Base-by-base conservation (phyloP, 2,113 vertebrate species). In the Tyto alba region DNA sequence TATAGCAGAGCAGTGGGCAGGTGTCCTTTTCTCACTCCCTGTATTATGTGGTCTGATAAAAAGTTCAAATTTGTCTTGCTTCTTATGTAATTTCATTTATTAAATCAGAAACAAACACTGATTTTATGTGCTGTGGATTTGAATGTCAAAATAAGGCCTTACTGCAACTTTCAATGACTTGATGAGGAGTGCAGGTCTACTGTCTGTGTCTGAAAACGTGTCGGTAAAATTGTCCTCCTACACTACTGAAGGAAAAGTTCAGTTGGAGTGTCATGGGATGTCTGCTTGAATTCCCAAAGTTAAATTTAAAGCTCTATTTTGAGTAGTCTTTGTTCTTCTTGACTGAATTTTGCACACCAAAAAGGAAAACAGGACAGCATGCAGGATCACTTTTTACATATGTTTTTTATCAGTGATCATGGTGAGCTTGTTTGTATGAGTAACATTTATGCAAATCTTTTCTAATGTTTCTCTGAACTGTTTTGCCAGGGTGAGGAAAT, bases 401-500 rank as follows among this genome's bases (percentile, higher is more conserved):
- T 29, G 9, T 16, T 69, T 84, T 76, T 41, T 53, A 36, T 82
- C 32, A 73, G 16, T 22, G 71, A 55, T 19, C 57, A 43, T 4
- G 3, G 10, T 6, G 32, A 67, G 48, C 43, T 92, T 62, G 48
- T 94, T 94, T 90, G 43, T 88, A 16, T 81, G 86, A 77, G 29
- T 68, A 60, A 56, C 68, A 48, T 80, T 87, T 30, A 29, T 48
- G 38, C 40, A 78, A 79, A 68, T 96, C 10, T 50, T 90, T 77
- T 85, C 36, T 52, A 9, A 48, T 48, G 43, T 88, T 95, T 85
- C 41, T 60, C 85, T 91, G 81, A 60, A 60, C 67, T 89, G 2
- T 97, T 97, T 90, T 80, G 55, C 57, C 38, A 67, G 50, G 59
- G 30, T 82, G 72, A 83, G 36, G 83, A 89, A 87, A 85, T 93